phyloP scores from a whole-genome alignment of 53 echinoderm and acorn worm genomes.

The Astropecten irregularis region DNA sequence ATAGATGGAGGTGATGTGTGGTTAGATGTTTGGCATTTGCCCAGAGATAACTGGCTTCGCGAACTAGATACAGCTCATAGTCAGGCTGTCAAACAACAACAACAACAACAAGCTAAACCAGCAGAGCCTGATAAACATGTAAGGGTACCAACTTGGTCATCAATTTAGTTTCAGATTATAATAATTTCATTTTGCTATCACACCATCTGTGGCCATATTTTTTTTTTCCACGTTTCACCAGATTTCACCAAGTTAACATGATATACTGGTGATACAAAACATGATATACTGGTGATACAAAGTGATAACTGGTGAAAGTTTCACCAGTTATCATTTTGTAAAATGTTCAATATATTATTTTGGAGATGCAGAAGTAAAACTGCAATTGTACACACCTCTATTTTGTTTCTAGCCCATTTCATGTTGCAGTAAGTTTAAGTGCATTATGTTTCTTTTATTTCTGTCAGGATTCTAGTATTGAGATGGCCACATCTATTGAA shows the following conservation, averaged over 20 bases:
- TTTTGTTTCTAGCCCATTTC: not conserved
- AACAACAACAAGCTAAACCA: conserved; percentile 49
- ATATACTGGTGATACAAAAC: too few relatives aligned
- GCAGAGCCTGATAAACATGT: conserved; percentile 60
- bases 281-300: too few relatives aligned
- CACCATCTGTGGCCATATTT: too few relatives aligned
- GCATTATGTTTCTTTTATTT: not conserved
- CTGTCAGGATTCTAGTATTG: conserved; percentile 45
- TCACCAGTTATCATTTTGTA: too few relatives aligned
- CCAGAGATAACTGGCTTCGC: conserved; percentile 89
- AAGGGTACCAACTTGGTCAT: not conserved
- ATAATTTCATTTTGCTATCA: not conserved
- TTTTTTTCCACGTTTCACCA: too few relatives aligned
- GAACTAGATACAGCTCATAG: conserved; percentile 76
- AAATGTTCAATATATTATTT: too few relatives aligned
- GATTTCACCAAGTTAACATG: too few relatives aligned
- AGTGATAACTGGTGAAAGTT: too few relatives aligned
- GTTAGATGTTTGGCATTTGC: conserved; percentile 93
- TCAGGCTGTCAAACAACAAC: conserved; percentile 69
- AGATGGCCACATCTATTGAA: conserved; percentile 46
- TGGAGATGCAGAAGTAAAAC: too few relatives aligned
- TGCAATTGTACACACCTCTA: too few relatives aligned
- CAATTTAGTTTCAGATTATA: not conserved
- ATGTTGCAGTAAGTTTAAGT: not conserved
- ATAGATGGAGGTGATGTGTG: conserved; percentile 73